phyloP scores from a whole-genome alignment of 2,888 invertebrate species.

The Hydrotaea diabolus region DNA sequence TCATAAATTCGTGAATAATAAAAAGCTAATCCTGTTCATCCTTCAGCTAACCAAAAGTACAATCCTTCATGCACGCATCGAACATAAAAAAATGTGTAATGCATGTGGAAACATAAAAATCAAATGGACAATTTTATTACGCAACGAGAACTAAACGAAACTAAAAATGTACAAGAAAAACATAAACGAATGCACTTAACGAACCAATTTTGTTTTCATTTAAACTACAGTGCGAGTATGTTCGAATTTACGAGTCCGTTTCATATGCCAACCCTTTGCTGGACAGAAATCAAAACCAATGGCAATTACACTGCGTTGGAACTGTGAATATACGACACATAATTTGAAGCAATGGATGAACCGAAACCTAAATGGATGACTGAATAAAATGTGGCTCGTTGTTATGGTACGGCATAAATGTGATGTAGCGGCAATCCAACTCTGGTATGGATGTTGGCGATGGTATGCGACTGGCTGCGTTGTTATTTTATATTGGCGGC shows the following conservation, averaged over 20 bases:
- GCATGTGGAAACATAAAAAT: constrained; percentile 35
- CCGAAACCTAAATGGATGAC: constrained; percentile 11
- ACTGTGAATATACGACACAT: too few relatives aligned
- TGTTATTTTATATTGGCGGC: not conserved
- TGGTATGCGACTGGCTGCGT: not conserved
- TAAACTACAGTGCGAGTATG: too few relatives aligned
- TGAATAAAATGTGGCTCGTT: not conserved
- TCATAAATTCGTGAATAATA: constrained; percentile 56
- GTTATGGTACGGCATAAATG: not conserved
- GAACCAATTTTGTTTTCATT: not conserved
- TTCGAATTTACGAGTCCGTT: not conserved
- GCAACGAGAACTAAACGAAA: not conserved
- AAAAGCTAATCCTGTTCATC: constrained; percentile 34
- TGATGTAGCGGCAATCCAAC: constrained; percentile 1
- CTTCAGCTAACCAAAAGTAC: not conserved
- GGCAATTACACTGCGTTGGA: too few relatives aligned
- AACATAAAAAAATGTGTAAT: not conserved
- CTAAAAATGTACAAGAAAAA: constrained; percentile 5
- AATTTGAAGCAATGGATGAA: constrained; percentile 22
- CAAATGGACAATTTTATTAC: constrained; percentile 36
- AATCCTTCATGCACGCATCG: not conserved
- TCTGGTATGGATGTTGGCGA: constrained; percentile 2
- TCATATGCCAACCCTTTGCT: too few relatives aligned
- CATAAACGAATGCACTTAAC: not conserved
- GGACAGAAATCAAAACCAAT: too few relatives aligned